Conservation (phyloP, 2,113 vertebrate genomes). For the Labrus mixtus region DNA sequence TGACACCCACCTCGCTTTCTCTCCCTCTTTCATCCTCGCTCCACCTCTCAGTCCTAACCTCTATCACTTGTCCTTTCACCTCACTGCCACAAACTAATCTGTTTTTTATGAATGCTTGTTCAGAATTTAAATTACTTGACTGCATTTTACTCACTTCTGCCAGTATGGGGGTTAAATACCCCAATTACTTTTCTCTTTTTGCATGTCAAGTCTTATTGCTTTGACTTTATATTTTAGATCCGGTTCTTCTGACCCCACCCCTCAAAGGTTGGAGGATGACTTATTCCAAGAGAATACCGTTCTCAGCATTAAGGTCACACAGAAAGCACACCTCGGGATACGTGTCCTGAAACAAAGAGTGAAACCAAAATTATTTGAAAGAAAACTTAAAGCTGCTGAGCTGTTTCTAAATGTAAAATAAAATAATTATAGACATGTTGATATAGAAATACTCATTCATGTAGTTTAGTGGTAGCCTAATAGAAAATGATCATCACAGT, state of each 20-base stretch:
- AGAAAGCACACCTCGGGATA: background rate
- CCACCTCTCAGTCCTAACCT: constrained; percentile 3
- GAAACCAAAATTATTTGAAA: too few species aligned
- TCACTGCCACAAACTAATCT: background rate
- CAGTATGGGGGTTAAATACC: background rate
- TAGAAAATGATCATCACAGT: too few species aligned
- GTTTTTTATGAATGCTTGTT: background rate
- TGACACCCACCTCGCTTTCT: constrained; percentile 13
- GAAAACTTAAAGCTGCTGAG: background rate
- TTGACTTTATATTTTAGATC: background rate
- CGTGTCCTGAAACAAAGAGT: background rate
- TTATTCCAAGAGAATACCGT: background rate
- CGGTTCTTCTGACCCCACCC: background rate
- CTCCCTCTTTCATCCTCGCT: background rate
- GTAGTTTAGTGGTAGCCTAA: too few species aligned
- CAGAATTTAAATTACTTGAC: background rate
- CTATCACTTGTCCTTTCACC: constrained; percentile 4
- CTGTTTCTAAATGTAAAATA: too few species aligned
- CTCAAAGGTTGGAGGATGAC: background rate
- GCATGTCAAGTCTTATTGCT: background rate
- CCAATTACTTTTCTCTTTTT: background rate
- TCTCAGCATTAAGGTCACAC: background rate
- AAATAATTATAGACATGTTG: too few species aligned
- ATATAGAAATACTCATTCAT: too few species aligned
- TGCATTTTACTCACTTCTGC: background rate